These are phyloP conservation scores for Synodontis membranacea DNA, from an alignment of 2,113 vertebrate genomes.

Conservation along the genomic window DNA sequence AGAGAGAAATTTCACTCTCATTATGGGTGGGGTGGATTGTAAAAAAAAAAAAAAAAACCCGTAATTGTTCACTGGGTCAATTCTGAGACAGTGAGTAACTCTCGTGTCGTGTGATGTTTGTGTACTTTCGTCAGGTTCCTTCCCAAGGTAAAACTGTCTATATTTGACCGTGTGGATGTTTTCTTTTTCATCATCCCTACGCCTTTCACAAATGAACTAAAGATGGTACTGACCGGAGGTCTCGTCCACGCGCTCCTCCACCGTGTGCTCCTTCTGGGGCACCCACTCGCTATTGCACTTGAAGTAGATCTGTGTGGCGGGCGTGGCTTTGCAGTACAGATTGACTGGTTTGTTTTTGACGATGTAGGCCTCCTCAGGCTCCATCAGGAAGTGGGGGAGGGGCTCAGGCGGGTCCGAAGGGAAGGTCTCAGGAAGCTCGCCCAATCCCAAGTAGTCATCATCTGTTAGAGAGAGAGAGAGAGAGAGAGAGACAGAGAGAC, in stretches of 20 bases:
- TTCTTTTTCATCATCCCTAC: not conserved
- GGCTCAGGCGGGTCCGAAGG: slow-evolving; percentile 96
- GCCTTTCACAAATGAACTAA: not conserved
- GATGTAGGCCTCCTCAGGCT: slow-evolving; percentile 96
- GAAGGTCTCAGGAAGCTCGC: slow-evolving; percentile 93
- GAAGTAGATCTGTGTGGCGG: slow-evolving; percentile 98
- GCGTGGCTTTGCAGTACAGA: slow-evolving; percentile 94
- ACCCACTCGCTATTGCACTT: slow-evolving; percentile 99
- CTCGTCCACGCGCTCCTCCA: slow-evolving; percentile 93
- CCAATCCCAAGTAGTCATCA: slow-evolving; percentile 89
- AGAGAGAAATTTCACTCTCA: slow-evolving; percentile 40
- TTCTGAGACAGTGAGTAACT: slow-evolving; percentile 24
- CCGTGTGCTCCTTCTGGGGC: slow-evolving; percentile 95
- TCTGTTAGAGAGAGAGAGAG: slow-evolving; percentile 72
- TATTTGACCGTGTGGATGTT: not conserved
- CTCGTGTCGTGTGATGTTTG: not conserved
- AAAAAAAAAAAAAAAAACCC: slow-evolving; percentile 27
- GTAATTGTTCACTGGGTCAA: slow-evolving; percentile 48
- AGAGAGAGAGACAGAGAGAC: slow-evolving; percentile 42
- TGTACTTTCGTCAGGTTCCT: not conserved
- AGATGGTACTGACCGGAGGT: slow-evolving; percentile 82
- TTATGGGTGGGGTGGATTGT: slow-evolving; percentile 27
- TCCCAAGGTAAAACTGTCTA: not conserved
- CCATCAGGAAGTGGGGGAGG: slow-evolving; percentile 91
- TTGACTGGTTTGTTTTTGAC: slow-evolving; percentile 98